Percentiles rank a stretch among this genome's conserved stretches.
Conservation (phyloP, 2,888 invertebrate genomes). For the Neoaliturus tenellus region DNA sequence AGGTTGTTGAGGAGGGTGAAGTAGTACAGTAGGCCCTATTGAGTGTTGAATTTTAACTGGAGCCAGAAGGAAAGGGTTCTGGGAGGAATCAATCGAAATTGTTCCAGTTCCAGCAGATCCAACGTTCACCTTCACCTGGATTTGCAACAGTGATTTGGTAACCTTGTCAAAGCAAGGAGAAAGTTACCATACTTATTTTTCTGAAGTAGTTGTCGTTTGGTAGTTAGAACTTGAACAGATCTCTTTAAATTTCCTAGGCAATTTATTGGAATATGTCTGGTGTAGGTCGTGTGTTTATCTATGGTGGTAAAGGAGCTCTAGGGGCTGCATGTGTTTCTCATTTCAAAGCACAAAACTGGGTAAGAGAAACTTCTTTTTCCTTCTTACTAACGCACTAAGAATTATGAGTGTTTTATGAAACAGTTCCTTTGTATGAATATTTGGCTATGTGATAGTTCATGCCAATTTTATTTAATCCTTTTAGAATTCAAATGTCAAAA, state of each 20-base stretch:
- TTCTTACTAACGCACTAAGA: too few relatives aligned
- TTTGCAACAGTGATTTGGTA: background rate
- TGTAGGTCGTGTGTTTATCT: slow-evolving; percentile 86
- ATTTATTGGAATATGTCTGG: slow-evolving; percentile 32
- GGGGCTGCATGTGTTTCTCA: slow-evolving; percentile 92
- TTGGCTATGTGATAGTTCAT: too few relatives aligned
- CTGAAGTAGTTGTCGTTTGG: background rate
- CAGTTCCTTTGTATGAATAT: too few relatives aligned
- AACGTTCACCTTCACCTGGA: slow-evolving; percentile 3
- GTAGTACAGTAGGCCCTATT: too few relatives aligned
- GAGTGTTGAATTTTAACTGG: background rate
- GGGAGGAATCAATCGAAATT: background rate
- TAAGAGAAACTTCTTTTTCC: slow-evolving; percentile 75
- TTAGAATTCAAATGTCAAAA: too few relatives aligned
- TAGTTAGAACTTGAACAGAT: slow-evolving; percentile 13
- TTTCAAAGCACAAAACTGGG: slow-evolving; percentile 94
- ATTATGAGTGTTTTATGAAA: too few relatives aligned
- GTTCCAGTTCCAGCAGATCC: background rate
- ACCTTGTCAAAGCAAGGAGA: slow-evolving; percentile 7
- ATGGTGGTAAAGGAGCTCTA: slow-evolving; percentile 97
- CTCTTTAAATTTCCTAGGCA: background rate
- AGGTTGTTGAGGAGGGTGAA: too few relatives aligned
- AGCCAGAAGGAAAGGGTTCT: background rate
- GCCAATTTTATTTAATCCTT: too few relatives aligned
- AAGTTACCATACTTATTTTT: background rate